Evolutionary conservation across 2,113 vertebrate genomes (phyloP), one percentile per base, ranked within the genome.

Genomic region (Artemisiospiza belli): DNA sequence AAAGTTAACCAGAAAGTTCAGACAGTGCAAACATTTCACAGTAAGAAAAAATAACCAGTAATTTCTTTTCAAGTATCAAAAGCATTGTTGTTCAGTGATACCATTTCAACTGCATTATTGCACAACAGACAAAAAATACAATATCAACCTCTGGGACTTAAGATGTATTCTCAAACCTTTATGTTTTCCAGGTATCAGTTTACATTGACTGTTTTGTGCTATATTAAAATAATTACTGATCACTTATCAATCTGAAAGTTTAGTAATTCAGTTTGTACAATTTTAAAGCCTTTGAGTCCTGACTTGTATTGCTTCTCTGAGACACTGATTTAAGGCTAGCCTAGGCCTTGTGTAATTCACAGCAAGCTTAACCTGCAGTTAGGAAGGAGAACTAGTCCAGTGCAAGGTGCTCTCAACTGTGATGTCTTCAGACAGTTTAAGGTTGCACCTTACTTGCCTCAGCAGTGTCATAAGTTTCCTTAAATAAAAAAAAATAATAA

Each of bases 31-130:
- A 97, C 97, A 97, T 96, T 97, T 97, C 96, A 96, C 97, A 97
- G 97, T 97, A 98, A 97, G 97, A 97, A 97, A 90, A 97, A 98
- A 96, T 95, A 98, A 88, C 79, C 92, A 94, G 73, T 81, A 97
- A 97, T 87, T 84, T 94, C 61, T 96, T 94, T 97, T 98, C 98
- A 98, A 98, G 98, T 98, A 98, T 97, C 97, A 98, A 98, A 98
- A 98, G 96, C 97, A 93, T 91, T 92, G 88, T 91, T 96, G 93
- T 96, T 54, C 95, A 97, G 92, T 70, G 95, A 94, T 88, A 92
- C 94, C 91, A 92, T 87, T 96, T 96, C 94, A 95, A 78, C 83
- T 83, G 92, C 41, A 85, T 97, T 96, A 97, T 97, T 97, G 96
- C 96, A 97, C 97, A 83, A 94, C 77, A 96, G 95, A 97, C 94